Evolutionary conservation across 53 echinoderm and acorn worm species (phyloP), one percentile per base, ranked within the genome.

Genomic region (Pentamera pediparva): DNA sequence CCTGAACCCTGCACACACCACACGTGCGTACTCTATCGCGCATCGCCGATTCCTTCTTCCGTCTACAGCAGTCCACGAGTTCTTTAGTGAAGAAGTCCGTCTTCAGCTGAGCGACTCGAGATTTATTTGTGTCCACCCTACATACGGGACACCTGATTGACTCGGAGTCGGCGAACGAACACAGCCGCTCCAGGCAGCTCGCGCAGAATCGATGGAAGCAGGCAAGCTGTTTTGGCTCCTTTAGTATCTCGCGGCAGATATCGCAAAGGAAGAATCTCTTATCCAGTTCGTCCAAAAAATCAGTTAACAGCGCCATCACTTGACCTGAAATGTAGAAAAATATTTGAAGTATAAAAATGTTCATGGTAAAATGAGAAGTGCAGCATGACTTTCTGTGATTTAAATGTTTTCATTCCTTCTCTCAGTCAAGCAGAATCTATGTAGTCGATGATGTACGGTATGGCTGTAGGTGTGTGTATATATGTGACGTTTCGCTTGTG

Each of bases 191-290:
- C 27, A 67, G 17, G 29, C 67, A 67, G 18, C 15, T 41, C 28
- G 18, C 26, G 15, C 67, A 67, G 67, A 67, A 67, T 1, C 67
- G 43, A 67, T 67, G 67, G 18, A 67, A 41, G 28, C 67, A 67
- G 5, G 67, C 41, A 4, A 67, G 41, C 26, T 67, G 67, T 8
- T 24, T 22, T 2, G 67, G 67, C 3, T 67, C 40, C 30, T 26
- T 20, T 29, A 67, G 45, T 17, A 12, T 22, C 13, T 67, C 67
- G 2, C 40, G 27, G 38, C 67, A 67, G 27, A 67, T 67, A 30
- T 67, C 45, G n/a, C 67, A 67, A 2, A 31, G 67, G 45, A 67
- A 67, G 17, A 67, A 67, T 29, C 15, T 67, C 25, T 39, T 39
- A 3, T 67, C 41, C 15, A 67, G 48, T 12, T 67, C 67, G 2